Conservation (phyloP, 53 echinoderm and acorn worm species). For the Echinometra lucunter region DNA sequence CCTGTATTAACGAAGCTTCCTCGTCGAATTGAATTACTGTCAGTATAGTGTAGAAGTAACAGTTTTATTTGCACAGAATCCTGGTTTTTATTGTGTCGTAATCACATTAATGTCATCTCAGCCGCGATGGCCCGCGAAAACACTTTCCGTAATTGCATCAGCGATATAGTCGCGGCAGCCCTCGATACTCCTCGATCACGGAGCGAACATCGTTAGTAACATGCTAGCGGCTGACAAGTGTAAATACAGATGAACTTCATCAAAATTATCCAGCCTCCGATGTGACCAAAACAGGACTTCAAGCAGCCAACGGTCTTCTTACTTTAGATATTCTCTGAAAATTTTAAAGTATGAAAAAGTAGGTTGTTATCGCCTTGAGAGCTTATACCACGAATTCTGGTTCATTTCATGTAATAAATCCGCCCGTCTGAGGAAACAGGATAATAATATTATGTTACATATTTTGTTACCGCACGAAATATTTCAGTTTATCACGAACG, state of each 20-base stretch:
- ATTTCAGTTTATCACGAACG: too few species aligned
- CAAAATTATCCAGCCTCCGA: not conserved
- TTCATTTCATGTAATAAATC: not conserved
- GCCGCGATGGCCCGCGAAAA: constrained; percentile 27
- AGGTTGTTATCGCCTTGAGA: not conserved
- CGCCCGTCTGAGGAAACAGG: too few species aligned
- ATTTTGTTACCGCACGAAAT: too few species aligned
- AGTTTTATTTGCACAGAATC: constrained; percentile 43
- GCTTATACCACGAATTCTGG: not conserved
- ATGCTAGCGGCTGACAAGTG: constrained; percentile 24
- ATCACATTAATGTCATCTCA: constrained; percentile 59
- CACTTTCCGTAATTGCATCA: constrained; percentile 63
- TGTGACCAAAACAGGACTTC: not conserved
- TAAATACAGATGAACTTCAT: constrained; percentile 17
- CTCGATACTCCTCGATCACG: not conserved
- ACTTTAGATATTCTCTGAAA: not conserved
- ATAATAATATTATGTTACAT: too few species aligned
- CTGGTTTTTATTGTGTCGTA: constrained; percentile 36
- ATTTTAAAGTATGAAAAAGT: not conserved
- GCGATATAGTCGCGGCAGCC: not conserved
- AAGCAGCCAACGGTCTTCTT: not conserved
- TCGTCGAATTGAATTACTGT: not conserved
- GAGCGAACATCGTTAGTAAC: not conserved
- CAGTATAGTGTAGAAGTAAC: constrained; percentile 25
- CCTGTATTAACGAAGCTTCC: not conserved